Evolutionary conservation across 2,113 vertebrate genomes (phyloP).

Genomic region (Tricholaema leucomelas): DNA sequence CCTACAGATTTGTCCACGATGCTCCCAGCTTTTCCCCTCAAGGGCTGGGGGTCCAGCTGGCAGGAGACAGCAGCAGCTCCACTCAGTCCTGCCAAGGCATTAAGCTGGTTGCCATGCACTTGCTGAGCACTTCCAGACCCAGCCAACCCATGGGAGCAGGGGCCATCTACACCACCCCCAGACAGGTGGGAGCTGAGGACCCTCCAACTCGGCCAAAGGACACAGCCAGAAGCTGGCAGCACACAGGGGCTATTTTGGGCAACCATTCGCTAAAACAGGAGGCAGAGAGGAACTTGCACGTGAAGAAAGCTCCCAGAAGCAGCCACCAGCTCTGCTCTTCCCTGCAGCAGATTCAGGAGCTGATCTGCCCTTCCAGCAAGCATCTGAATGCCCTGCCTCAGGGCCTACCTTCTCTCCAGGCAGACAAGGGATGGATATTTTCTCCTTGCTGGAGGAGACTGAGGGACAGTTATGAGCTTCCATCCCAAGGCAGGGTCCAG

Average conservation of each 20-base stretch:
- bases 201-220: slow-evolving; percentile 40
- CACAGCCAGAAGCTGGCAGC: slow-evolving; percentile 16
- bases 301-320: not conserved
- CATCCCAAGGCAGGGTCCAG: not conserved
- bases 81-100: not conserved
- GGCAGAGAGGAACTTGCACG: not conserved
- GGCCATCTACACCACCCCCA: not conserved
- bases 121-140: not conserved
- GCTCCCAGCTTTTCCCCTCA: not conserved
- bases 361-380: not conserved
- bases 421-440: not conserved
- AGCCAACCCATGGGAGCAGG: not conserved
- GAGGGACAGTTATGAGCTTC: not conserved
- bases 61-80: not conserved
- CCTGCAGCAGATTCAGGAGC: not conserved
- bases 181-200: slow-evolving; percentile 1
- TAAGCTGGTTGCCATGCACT: not conserved
- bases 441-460: not conserved
- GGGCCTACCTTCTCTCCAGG: not conserved
- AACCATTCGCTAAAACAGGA: not conserved
- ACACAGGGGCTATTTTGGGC: slow-evolving; percentile 39
- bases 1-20: not conserved
- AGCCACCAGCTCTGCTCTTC: not conserved
- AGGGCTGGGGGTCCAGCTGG: not conserved
- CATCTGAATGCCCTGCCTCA: not conserved